Percentiles rank a stretch among this genome's conserved stretches.
phyloP scores from a whole-genome alignment of 2,888 invertebrate species.

The Phengaris arion region DNA sequence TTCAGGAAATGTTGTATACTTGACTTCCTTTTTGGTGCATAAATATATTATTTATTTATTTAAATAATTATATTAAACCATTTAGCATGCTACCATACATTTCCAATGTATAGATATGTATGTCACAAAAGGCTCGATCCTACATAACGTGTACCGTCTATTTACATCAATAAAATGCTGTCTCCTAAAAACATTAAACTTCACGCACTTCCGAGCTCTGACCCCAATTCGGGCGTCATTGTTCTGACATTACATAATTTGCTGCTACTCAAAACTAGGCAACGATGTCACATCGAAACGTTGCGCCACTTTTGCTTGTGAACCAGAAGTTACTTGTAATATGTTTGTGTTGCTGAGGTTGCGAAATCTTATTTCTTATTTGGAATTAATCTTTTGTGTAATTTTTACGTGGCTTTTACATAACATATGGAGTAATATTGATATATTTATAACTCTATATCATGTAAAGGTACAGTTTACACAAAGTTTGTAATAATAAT shows the following conservation, averaged over 20 bases:
- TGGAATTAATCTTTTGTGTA: slow-evolving; percentile 32
- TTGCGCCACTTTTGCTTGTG: slow-evolving; percentile 69
- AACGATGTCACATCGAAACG: slow-evolving; percentile 77
- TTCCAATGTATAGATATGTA: no score
- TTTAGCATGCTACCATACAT: no score
- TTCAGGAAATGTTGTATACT: no score
- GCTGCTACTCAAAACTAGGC: slow-evolving; percentile 74
- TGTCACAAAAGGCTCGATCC: no score
- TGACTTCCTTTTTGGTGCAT: no score
- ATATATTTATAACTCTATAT: no score
- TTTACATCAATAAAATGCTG: background rate
- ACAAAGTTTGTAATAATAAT: no score
- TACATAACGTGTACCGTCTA: background rate
- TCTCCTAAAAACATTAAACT: slow-evolving; percentile 24
- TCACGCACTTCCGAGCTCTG: slow-evolving; percentile 60
- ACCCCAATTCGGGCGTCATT: slow-evolving; percentile 69
- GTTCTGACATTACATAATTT: slow-evolving; percentile 74
- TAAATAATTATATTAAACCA: no score
- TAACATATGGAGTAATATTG: background rate
- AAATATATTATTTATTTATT: no score
- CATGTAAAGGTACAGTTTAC: no score
- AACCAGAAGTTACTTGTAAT: slow-evolving; percentile 44
- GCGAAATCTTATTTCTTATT: slow-evolving; percentile 38
- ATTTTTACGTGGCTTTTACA: slow-evolving; percentile 3
- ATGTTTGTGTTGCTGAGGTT: slow-evolving; percentile 41